Evolutionary conservation across 2,113 vertebrate species (phyloP).

Genomic region (Nestor notabilis): DNA sequence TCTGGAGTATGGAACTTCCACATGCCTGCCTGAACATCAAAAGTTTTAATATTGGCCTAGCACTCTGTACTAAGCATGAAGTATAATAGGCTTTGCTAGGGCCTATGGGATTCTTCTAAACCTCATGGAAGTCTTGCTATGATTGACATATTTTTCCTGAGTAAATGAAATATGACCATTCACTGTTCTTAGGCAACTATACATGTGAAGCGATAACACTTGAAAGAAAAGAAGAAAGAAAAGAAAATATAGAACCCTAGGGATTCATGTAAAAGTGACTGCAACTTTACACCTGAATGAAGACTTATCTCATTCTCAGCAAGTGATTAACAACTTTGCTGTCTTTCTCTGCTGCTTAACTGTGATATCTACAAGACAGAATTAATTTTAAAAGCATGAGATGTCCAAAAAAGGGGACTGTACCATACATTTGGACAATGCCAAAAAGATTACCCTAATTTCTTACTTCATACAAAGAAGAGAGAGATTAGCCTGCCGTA

Average conservation of each 20-base stretch:
- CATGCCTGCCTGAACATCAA: background rate
- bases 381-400: background rate
- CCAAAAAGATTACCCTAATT: background rate
- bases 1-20: background rate
- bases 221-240: background rate
- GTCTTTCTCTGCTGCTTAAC: background rate
- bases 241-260: background rate
- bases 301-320: constrained; percentile 14
- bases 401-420: background rate
- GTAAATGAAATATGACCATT: background rate
- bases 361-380: background rate
- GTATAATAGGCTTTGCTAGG: background rate
- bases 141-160: background rate
- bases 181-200: background rate
- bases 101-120: background rate
- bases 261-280: constrained; percentile 50
- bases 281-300: constrained; percentile 32
- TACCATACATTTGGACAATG: background rate
- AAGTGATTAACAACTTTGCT: background rate
- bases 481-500: background rate
- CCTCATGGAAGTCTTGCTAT: background rate
- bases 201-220: background rate
- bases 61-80: background rate
- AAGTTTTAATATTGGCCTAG: background rate
- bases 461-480: background rate